These are phyloP conservation scores for Orientallactaga bullata DNA, from an alignment of 2,113 vertebrate species.

Conservation along the genomic window DNA sequence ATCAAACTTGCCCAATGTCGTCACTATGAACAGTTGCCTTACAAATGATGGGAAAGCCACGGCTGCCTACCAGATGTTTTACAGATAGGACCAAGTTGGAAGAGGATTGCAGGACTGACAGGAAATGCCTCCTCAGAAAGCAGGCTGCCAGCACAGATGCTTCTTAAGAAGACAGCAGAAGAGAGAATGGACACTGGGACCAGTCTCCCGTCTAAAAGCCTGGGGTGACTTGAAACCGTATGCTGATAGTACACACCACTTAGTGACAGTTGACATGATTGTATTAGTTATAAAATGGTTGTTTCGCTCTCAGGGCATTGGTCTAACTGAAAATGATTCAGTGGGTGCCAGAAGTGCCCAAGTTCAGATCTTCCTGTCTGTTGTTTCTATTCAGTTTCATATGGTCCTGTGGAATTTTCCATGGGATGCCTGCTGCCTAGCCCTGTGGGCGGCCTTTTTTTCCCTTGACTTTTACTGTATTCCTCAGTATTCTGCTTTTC, in stretches of 20 bases:
- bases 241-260: not conserved
- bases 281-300: not conserved
- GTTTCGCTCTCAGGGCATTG: not conserved
- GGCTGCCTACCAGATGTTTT: constrained; percentile 60
- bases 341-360: not conserved
- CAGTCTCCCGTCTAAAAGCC: not conserved
- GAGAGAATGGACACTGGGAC: not conserved
- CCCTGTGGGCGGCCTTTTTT: not conserved
- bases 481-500: constrained; percentile 7
- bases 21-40: constrained; percentile 23
- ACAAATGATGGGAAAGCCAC: constrained; percentile 26
- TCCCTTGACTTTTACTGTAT: not conserved
- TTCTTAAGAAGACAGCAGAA: not conserved
- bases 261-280: not conserved
- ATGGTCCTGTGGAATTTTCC: not conserved
- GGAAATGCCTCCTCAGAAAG: not conserved
- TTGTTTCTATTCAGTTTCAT: not conserved
- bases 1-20: constrained; percentile 27
- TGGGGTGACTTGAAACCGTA: not conserved
- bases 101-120: constrained; percentile 9
- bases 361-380: not conserved
- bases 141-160: not conserved
- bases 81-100: constrained; percentile 37
- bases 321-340: not conserved
- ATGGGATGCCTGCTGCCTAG: not conserved